Base-by-base conservation (phyloP, 2,113 vertebrate species). In the Nipponia nippon region DNA sequence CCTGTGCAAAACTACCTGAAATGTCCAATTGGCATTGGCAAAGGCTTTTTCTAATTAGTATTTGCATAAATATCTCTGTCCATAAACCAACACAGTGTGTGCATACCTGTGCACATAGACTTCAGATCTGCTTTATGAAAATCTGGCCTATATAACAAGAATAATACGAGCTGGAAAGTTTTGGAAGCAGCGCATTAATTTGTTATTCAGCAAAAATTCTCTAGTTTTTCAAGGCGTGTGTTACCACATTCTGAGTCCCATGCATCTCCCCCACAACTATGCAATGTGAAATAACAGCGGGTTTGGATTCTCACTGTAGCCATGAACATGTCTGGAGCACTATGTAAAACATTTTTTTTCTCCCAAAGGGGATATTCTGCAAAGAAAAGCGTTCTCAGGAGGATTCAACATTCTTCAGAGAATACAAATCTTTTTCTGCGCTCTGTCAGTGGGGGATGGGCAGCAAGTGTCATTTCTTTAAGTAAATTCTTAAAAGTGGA, bases 211-310 rank as follows among this genome's bases (percentile, higher is more conserved):
- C 4, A 76, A 38, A 44, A 75, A 6, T 3, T 1, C 50, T 63
- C 42, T 17, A 9, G 5, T 46, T 66, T 66, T 79, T 61, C 55
- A 32, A 78, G 42, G 34, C 5, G 1, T 8, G 10, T 34, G 22
- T 58, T 63, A 47, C 36, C 40, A 70, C 22, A n/a, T 75, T 32
- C 6, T 13, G 11, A 10, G 44, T 52, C 8, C 55, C 36, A 8
- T 12, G 21, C 2, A 1, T 58, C n/a, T 20, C 3, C 55, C 17
- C 29, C 11, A 10, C 8, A 66, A 3, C 27, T 40, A 7, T 17
- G 9, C 27, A 34, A 8, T 3, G 22, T 16, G 11, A 82, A 93
- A 20, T 17, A 56, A 38, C 13, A 27, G 14, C 25, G 44, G 6
- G 25, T 46, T 55, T 72, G 66, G 36, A 44, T 66, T 85, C 29